Conservation (phyloP, 2,113 vertebrate genomes). For the Mus pahari region DNA sequence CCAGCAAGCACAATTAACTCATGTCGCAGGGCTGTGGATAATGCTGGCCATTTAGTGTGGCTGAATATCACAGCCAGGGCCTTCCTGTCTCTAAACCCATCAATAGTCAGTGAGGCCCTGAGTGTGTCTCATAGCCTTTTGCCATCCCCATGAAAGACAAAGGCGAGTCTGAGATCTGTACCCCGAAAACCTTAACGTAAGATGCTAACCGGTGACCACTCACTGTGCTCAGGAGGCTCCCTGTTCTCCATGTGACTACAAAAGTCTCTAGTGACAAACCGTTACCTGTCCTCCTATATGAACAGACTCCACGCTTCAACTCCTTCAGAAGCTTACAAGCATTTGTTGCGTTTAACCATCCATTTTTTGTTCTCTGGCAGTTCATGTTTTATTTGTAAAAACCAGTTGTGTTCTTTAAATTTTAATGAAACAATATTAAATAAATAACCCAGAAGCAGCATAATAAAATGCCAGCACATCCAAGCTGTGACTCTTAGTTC, state of each 20-base stretch:
- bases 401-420: slow-evolving; percentile 71
- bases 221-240: not conserved
- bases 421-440: slow-evolving; percentile 73
- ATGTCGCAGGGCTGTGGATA: slow-evolving; percentile 75
- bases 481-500: slow-evolving; percentile 34
- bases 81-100: slow-evolving; percentile 81
- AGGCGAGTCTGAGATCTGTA: slow-evolving; percentile 76
- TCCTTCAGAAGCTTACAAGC: slow-evolving; percentile 55
- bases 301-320: not conserved
- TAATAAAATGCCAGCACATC: slow-evolving; percentile 55
- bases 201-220: slow-evolving; percentile 5
- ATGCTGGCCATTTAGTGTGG: slow-evolving; percentile 79
- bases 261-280: slow-evolving; percentile 23
- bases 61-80: slow-evolving; percentile 82
- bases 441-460: slow-evolving; percentile 69
- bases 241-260: not conserved
- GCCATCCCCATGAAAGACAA: slow-evolving; percentile 80
- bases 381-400: slow-evolving; percentile 71
- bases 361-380: slow-evolving; percentile 66
- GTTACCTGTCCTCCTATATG: slow-evolving; percentile 37
- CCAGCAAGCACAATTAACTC: slow-evolving; percentile 81
- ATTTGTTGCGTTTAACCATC: slow-evolving; percentile 71
- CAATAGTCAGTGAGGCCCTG: slow-evolving; percentile 79
- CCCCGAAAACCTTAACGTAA: slow-evolving; percentile 73
- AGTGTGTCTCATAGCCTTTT: slow-evolving; percentile 82